Base-by-base conservation (phyloP, 2,797 vertebrate species). In the Chanos chanos region DNA sequence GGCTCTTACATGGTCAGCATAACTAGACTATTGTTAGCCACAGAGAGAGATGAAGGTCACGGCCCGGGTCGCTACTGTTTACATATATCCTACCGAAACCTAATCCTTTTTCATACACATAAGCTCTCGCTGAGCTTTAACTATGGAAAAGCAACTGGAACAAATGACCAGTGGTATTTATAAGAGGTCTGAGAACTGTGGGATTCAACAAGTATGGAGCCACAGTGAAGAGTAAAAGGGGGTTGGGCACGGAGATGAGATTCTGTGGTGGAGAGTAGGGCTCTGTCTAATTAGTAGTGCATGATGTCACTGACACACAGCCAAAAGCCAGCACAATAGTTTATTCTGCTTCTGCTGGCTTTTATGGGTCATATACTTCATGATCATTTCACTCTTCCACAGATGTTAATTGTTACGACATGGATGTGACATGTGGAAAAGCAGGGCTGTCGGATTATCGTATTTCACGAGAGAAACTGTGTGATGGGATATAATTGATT, bases 401-500 rank as follows among this genome's bases (percentile, higher is more conserved):
- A n/a, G 8, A 56, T 39, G 25, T 19, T 45, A 40, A 41, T 31
- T 16, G 4, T 6, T 10, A 24, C 10, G 37, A 16, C 39, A 56
- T 50, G 31, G 18, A 40, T 49, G 57, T 41, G 34, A 60, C 31
- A 56, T 49, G 64, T 40, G 40, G 52, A 40, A 60, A 28, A 31
- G 54, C 16, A 33, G 12, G 54, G 51, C n/a, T 49, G 48, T 25
- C 19, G 21, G 12, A 16, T 22, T 22, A 22, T 30, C 9, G 40
- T 18, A 47, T 31, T 54, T 54, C 31, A 52, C 47, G 4, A 59
- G 28, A n/a, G 1, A 53, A 60, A 45, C 25, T 12, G 40, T 12
- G 40, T 33, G 48, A 8, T 15, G 18, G 21, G 54, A 54, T 25
- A 39, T 12, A 53, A 51, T 24, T 24, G 21, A 16, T 16, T 19